Evolutionary conservation across 2,888 invertebrate genomes (phyloP).

Genomic region (Priocnemis perturbator): DNA sequence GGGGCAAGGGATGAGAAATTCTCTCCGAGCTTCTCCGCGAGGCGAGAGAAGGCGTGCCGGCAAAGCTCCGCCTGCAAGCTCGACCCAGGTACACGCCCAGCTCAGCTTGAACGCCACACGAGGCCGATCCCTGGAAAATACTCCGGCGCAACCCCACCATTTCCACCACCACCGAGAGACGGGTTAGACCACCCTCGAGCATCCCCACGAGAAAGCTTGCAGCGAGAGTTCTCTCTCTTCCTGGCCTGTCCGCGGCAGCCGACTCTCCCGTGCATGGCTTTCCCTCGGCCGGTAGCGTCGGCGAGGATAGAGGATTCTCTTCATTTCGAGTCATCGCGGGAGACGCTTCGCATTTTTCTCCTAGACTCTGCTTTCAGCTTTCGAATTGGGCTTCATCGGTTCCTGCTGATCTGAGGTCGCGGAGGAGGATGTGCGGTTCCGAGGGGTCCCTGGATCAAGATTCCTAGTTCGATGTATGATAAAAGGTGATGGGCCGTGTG

Average conservation of each 20-base stretch:
- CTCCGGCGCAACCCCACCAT: constrained; percentile 25
- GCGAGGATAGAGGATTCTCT: too few species aligned
- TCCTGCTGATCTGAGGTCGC: too few species aligned
- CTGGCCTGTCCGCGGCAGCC: constrained; percentile 34
- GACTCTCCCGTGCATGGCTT: too few species aligned
- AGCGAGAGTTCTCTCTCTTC: constrained; percentile 45
- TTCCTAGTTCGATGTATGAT: too few species aligned
- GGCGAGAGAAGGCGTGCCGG: constrained; percentile 62
- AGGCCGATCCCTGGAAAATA: constrained; percentile 51
- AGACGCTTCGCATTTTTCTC: too few species aligned
- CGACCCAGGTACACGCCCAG: constrained; percentile 63
- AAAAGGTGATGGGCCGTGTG: too few species aligned
- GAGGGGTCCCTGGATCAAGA: too few species aligned
- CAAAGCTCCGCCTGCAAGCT: constrained; percentile 73
- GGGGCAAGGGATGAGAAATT: not conserved
- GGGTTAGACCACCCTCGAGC: constrained; percentile 6
- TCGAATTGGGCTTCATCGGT: too few species aligned
- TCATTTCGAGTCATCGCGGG: too few species aligned
- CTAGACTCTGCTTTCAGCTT: too few species aligned
- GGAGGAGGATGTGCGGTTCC: too few species aligned
- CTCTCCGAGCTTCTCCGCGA: constrained; percentile 8
- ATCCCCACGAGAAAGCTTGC: constrained; percentile 31
- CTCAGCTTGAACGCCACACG: constrained; percentile 48
- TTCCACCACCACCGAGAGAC: constrained; percentile 21
- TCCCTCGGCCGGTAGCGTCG: too few species aligned